Evolutionary conservation across 2,888 invertebrate genomes (phyloP).

Genomic region (Acanthosepion lycidas): DNA sequence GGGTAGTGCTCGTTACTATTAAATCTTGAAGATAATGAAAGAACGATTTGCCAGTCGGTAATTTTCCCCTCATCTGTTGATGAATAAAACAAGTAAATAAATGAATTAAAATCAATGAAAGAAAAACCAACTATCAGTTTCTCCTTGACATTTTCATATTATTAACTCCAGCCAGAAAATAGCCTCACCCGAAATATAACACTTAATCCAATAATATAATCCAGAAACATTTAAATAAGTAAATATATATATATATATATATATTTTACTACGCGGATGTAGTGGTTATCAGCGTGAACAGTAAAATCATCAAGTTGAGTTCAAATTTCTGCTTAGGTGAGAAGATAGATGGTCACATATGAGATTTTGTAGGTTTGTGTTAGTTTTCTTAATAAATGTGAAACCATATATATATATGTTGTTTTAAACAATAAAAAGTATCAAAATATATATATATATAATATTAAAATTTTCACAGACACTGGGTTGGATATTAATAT

Average conservation of each 20-base stretch:
- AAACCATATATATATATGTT: too few relatives aligned
- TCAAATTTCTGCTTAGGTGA: too few relatives aligned
- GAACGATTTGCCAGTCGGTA: background rate
- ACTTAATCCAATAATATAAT: background rate
- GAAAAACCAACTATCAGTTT: background rate
- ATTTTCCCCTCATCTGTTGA: background rate
- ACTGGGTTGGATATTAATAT: too few relatives aligned
- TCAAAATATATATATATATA: too few relatives aligned
- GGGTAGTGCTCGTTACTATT: background rate
- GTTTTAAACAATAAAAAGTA: too few relatives aligned
- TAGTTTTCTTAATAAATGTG: too few relatives aligned
- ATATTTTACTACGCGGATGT: too few relatives aligned
- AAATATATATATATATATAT: background rate
- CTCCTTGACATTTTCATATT: slow-evolving; percentile 33
- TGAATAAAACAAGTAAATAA: background rate
- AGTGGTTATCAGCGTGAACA: too few relatives aligned
- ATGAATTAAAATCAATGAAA: background rate
- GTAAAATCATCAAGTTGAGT: too few relatives aligned
- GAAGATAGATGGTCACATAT: too few relatives aligned
- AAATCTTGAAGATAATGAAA: background rate
- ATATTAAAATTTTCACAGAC: too few relatives aligned
- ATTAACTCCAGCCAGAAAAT: background rate
- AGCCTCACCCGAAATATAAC: slow-evolving; percentile 20
- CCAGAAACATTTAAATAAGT: background rate
- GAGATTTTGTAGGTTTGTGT: too few relatives aligned